Conservation (phyloP, 2,797 vertebrate genomes). For the Darevskia nairensis region DNA sequence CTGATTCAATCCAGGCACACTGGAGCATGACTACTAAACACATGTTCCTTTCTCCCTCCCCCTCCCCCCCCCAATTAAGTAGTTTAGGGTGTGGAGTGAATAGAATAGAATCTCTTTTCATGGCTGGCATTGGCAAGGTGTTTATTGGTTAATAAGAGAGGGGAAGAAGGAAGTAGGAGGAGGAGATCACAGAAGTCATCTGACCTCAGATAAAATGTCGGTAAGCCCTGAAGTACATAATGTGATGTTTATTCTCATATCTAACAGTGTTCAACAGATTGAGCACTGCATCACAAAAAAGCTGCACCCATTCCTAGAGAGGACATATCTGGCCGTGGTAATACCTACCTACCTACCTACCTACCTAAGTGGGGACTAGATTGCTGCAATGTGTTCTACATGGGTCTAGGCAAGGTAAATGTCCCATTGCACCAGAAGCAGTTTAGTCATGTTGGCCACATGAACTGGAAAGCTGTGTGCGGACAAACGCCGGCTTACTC, state of each 20-base stretch:
- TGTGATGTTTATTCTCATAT: slow-evolving; percentile 5
- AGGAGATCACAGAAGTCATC: not conserved
- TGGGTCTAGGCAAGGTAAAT: not conserved
- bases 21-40: slow-evolving; percentile 3
- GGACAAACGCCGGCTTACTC: too few relatives aligned
- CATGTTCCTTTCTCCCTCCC: not conserved
- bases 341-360: not conserved
- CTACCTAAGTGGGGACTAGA: not conserved
- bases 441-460: too few relatives aligned
- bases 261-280: not conserved
- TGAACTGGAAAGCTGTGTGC: too few relatives aligned
- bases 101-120: slow-evolving; percentile 6
- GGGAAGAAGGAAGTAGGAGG: not conserved
- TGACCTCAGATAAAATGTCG: not conserved
- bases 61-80: not conserved
- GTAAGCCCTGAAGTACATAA: slow-evolving; percentile 21
- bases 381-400: not conserved
- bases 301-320: not conserved
- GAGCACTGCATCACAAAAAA: not conserved
- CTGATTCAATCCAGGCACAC: slow-evolving; percentile 7
- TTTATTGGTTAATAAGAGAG: too few relatives aligned
- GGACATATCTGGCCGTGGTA: not conserved
- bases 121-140: not conserved
- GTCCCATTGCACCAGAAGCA: too few relatives aligned
- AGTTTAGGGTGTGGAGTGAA: not conserved